Evolutionary conservation across 2,113 vertebrate species (phyloP).

Genomic region (Myrmecobius fasciatus): DNA sequence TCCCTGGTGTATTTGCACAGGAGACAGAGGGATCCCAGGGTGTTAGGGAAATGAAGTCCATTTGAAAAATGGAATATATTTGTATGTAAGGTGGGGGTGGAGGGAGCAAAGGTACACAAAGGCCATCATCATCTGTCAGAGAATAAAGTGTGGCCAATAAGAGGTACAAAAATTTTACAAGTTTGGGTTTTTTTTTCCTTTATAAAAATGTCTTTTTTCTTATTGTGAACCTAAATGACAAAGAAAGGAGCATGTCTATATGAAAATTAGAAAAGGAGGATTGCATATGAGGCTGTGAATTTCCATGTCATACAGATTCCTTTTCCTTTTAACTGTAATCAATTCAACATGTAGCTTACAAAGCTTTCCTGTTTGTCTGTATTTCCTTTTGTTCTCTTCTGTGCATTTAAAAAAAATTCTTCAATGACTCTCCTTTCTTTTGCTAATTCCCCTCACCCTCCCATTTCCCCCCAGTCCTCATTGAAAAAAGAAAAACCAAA

Average conservation of each 20-base stretch:
- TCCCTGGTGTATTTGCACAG: neutral
- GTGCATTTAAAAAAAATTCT: neutral
- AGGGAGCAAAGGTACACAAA: neutral
- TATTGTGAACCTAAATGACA: neutral
- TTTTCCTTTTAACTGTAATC: neutral
- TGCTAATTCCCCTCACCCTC: neutral
- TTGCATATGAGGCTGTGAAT: neutral
- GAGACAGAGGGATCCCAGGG: neutral
- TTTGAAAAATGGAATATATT: neutral
- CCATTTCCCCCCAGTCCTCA: neutral
- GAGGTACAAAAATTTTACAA: neutral
- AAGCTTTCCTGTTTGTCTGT: neutral
- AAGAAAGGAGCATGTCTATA: neutral
- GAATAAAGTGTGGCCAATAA: neutral
- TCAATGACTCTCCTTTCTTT: neutral
- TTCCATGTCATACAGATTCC: neutral
- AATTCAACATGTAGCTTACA: neutral
- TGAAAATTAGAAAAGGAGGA: neutral
- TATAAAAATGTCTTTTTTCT: neutral
- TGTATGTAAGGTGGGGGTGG: neutral
- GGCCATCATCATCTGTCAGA: neutral
- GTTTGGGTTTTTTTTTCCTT: neutral
- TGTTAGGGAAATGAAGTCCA: neutral
- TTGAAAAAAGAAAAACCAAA: neutral
- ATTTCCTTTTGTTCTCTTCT: neutral